These are phyloP conservation scores for Acropternis orthonyx DNA, from an alignment of 2,797 vertebrate species.

Conservation along the genomic window DNA sequence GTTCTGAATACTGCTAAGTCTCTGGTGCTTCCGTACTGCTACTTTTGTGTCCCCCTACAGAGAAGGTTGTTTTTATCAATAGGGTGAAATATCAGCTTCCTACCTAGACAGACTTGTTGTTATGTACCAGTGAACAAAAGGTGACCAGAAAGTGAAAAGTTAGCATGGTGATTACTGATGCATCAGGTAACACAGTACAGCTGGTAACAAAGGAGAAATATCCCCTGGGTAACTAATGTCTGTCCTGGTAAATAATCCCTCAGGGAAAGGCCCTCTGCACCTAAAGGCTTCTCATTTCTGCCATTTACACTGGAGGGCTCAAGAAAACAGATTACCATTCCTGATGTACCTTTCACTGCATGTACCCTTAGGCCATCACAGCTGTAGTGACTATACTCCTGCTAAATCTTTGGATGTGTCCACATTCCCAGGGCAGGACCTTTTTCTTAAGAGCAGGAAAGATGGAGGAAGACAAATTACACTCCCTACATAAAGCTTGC, in stretches of 20 bases:
- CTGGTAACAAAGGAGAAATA: neutral
- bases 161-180: neutral
- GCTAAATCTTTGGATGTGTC: neutral
- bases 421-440: neutral
- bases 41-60: neutral
- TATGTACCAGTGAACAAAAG: neutral
- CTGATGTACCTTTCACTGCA: neutral
- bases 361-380: neutral
- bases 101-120: neutral
- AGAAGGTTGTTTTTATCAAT: neutral
- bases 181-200: neutral
- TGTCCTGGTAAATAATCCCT: neutral
- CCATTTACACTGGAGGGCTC: neutral
- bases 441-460: neutral
- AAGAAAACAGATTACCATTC: neutral
- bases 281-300: neutral
- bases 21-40: neutral
- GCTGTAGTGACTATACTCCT: neutral
- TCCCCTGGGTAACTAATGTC: neutral
- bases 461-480: neutral
- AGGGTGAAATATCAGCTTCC: neutral
- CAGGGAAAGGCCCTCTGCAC: neutral
- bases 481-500: neutral
- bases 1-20: neutral
- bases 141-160: neutral